Evolutionary conservation across 2,888 invertebrate species (phyloP).

Genomic region (Mamestra brassicae): DNA sequence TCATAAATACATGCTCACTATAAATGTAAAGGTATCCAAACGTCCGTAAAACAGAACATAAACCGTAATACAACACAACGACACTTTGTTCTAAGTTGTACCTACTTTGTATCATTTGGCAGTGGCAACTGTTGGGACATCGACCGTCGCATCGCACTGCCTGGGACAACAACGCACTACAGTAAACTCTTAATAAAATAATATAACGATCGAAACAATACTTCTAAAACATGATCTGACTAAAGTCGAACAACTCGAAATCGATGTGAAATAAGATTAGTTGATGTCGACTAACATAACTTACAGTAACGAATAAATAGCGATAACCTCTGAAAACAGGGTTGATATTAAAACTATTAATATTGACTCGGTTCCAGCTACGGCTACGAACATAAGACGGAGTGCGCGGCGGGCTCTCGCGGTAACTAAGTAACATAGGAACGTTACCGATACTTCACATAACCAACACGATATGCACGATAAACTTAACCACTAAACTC

Average conservation of each 20-base stretch:
- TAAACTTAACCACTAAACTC: conserved; percentile 84
- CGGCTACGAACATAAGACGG: conserved; percentile 84
- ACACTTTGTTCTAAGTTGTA: conserved; percentile 81
- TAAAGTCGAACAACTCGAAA: conserved; percentile 67
- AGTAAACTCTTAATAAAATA: conserved; percentile 76
- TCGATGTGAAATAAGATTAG: conserved; percentile 76
- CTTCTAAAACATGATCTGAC: conserved; percentile 65
- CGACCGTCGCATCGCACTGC: conserved; percentile 66
- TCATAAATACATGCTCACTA: conserved; percentile 53
- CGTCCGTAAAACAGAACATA: conserved; percentile 66
- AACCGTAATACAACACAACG: conserved; percentile 72
- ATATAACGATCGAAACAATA: conserved; percentile 71
- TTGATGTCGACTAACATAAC: conserved; percentile 74
- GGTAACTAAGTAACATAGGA: conserved; percentile 84
- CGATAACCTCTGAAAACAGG: conserved; percentile 77
- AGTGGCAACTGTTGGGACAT: conserved; percentile 79
- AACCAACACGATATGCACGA: conserved; percentile 87
- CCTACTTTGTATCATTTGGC: conserved; percentile 86
- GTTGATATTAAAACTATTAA: conserved; percentile 74
- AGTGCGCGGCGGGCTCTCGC: conserved; percentile 79
- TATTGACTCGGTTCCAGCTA: conserved; percentile 80
- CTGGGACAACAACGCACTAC: conserved; percentile 67
- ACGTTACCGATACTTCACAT: conserved; percentile 83
- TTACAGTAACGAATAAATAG: conserved; percentile 84
- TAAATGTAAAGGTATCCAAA: conserved; percentile 73